phyloP scores from a whole-genome alignment of 1,140 invertebrate species.

The Lucilia sericata region DNA sequence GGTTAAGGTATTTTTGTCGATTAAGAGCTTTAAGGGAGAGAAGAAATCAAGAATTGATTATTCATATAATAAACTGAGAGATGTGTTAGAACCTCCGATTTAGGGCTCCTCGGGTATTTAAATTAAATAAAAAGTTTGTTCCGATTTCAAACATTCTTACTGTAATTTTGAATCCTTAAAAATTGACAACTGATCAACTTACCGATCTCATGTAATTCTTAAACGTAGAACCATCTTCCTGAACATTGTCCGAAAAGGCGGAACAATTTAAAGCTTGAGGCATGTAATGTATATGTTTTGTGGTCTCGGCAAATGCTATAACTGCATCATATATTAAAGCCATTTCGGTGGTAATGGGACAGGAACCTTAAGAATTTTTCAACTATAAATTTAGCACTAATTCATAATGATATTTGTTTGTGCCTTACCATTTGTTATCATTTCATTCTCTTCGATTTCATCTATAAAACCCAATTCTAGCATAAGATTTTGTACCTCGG shows the following conservation, averaged over 20 bases:
- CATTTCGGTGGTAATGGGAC: slow-evolving; percentile 72
- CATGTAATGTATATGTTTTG: slow-evolving; percentile 57
- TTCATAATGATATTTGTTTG: no score
- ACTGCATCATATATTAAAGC: slow-evolving; percentile 86
- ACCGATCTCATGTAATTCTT: slow-evolving; percentile 80
- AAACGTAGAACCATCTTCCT: slow-evolving; percentile 77
- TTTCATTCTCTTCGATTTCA: slow-evolving; percentile 51
- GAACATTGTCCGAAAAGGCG: slow-evolving; percentile 57
- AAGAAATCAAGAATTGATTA: no score
- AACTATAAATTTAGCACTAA: no score
- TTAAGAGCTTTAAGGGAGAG: slow-evolving; percentile 52
- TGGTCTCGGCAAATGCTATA: slow-evolving; percentile 74
- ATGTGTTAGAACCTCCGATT: no score
- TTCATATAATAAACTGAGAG: no score
- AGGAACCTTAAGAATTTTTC: slow-evolving; percentile 50
- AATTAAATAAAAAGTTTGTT: no score
- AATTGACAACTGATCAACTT: slow-evolving; percentile 72
- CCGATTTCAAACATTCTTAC: no score
- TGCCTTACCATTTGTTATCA: slow-evolving; percentile 40
- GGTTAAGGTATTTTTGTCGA: slow-evolving; percentile 73
- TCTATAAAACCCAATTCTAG: slow-evolving; percentile 63
- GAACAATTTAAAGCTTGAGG: slow-evolving; percentile 71
- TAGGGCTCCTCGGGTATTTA: no score
- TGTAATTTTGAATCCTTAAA: no score
- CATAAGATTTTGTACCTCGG: slow-evolving; percentile 57